A percentile compares a stretch with the other conserved stretches of the same genome.
Conservation (phyloP, 2,888 invertebrate genomes). For the Cerastis leucographa region DNA sequence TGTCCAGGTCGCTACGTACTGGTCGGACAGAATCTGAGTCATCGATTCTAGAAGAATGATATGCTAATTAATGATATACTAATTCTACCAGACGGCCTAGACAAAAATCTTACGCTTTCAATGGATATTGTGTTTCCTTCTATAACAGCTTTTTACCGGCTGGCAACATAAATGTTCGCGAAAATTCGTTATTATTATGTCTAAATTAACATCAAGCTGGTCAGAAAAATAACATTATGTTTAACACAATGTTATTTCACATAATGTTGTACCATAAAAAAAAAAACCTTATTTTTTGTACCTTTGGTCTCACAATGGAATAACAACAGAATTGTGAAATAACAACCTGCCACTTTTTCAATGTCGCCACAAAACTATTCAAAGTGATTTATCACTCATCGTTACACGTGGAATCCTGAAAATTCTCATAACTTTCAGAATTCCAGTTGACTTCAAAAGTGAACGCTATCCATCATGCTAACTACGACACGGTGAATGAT, state of each 20-base stretch:
- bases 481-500: constrained; percentile 35
- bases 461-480: constrained; percentile 40
- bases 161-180: background rate
- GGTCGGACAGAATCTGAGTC: background rate
- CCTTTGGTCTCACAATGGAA: background rate
- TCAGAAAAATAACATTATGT: background rate
- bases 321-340: background rate
- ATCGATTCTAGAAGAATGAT: background rate
- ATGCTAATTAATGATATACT: too few species aligned
- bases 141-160: background rate
- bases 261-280: background rate
- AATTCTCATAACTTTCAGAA: constrained; percentile 26
- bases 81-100: background rate
- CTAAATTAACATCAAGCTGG: background rate
- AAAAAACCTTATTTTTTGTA: background rate
- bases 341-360: background rate
- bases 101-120: background rate
- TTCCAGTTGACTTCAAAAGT: constrained; percentile 24
- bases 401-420: constrained; percentile 26
- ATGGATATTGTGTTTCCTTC: background rate
- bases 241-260: too few species aligned
- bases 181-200: background rate
- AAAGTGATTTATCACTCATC: constrained; percentile 16
- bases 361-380: constrained; percentile 9
- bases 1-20: background rate